phyloP scores from a whole-genome alignment of 2,797 vertebrate genomes.

The Hoplostethus atlanticus region DNA sequence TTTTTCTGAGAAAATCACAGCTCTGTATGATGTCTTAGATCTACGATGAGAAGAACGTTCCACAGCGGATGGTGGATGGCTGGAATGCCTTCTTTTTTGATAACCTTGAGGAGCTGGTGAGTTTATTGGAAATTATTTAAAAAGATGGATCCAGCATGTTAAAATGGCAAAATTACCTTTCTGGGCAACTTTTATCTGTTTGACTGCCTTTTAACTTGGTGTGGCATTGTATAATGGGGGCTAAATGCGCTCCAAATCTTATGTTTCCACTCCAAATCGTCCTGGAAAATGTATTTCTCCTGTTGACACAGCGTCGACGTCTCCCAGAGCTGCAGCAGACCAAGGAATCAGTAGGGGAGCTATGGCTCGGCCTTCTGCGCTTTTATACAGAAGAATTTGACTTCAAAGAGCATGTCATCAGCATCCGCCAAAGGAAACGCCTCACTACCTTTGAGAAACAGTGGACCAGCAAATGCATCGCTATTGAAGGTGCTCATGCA shows the following conservation, averaged over 20 bases:
- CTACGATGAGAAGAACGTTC: conserved; percentile 92
- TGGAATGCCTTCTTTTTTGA: conserved; percentile 99
- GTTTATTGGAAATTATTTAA: conserved; percentile 33
- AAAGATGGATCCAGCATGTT: no score
- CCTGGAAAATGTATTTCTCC: neutral
- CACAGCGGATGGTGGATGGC: conserved; percentile 97
- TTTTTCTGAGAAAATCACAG: neutral
- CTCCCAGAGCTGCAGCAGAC: conserved; percentile 90
- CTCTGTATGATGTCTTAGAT: conserved; percentile 82
- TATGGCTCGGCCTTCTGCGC: conserved; percentile 95
- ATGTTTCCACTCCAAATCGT: neutral
- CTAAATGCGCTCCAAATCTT: no score
- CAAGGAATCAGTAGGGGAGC: conserved; percentile 93
- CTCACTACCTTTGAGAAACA: conserved; percentile 98
- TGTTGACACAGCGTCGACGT: conserved; percentile 82
- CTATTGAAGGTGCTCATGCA: conserved; percentile 91
- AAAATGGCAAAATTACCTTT: neutral
- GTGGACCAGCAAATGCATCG: conserved; percentile 99
- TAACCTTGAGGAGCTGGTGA: conserved; percentile 94
- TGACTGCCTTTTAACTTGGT: neutral
- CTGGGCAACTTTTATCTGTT: neutral
- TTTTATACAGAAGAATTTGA: conserved; percentile 99
- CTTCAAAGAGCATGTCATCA: conserved; percentile 98
- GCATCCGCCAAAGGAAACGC: conserved; percentile 95
- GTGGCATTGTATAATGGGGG: neutral